Evolutionary conservation across 2,113 vertebrate genomes (phyloP).

Genomic region (Tursiops truncatus): DNA sequence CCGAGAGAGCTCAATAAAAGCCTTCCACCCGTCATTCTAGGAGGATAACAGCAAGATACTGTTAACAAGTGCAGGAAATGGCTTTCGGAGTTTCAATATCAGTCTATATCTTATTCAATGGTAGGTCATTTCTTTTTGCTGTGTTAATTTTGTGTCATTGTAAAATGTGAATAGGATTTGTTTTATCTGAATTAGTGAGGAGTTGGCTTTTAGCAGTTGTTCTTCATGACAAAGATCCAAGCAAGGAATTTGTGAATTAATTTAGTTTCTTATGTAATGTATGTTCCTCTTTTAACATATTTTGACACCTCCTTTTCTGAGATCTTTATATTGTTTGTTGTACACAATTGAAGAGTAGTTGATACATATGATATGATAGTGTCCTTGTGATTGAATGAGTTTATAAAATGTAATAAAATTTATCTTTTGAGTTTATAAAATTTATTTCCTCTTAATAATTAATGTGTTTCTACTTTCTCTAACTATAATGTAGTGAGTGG

Average conservation of each 20-base stretch:
- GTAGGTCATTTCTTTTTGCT: conserved; percentile 72
- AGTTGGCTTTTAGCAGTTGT: neutral
- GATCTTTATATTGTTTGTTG: neutral
- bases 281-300: neutral
- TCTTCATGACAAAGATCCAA: neutral
- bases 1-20: conserved; percentile 74
- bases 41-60: conserved; percentile 66
- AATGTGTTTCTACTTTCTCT: neutral
- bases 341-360: neutral
- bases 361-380: neutral
- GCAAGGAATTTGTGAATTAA: neutral
- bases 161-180: neutral
- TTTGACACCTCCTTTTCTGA: neutral
- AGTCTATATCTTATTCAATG: conserved; percentile 81
- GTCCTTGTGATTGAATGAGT: neutral
- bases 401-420: neutral
- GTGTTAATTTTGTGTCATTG: neutral
- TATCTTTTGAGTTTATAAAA: neutral
- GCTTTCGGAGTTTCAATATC: conserved; percentile 76
- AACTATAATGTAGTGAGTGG: neutral
- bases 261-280: neutral
- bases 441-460: neutral
- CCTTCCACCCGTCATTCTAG: conserved; percentile 64
- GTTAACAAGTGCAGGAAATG: conserved; percentile 77
- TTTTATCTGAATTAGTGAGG: neutral